These are phyloP conservation scores for Megaceryle maxima DNA, from an alignment of 2,113 vertebrate genomes.

Conservation along the genomic window DNA sequence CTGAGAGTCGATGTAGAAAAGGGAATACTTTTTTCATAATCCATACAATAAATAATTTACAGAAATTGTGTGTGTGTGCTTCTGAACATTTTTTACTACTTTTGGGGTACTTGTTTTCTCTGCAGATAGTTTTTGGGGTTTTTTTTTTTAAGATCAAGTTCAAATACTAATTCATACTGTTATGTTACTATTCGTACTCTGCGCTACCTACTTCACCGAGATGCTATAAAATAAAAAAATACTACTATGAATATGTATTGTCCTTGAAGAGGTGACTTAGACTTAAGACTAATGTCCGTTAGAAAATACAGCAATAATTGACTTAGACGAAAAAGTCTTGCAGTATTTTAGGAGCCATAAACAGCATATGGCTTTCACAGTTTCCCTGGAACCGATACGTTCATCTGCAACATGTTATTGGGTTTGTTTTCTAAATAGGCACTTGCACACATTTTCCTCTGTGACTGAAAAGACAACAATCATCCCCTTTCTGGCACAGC, in stretches of 20 bases:
- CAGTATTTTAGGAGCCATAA: background rate
- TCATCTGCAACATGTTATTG: background rate
- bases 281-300: background rate
- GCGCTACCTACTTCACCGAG: background rate
- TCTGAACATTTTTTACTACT: background rate
- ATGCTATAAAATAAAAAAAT: background rate
- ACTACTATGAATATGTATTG: background rate
- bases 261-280: background rate
- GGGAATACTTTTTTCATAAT: conserved; percentile 56
- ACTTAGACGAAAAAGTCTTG: background rate
- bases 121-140: background rate
- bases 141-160: background rate
- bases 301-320: background rate
- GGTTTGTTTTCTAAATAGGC: background rate
- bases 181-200: background rate
- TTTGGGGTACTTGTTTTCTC: background rate
- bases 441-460: background rate
- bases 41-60: conserved; percentile 65
- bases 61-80: background rate
- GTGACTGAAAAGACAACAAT: background rate
- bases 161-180: background rate
- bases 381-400: background rate
- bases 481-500: background rate
- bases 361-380: background rate
- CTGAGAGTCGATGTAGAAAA: conserved; percentile 15